Conservation (phyloP, 2,888 invertebrate genomes). For the Agrochola litura region DNA sequence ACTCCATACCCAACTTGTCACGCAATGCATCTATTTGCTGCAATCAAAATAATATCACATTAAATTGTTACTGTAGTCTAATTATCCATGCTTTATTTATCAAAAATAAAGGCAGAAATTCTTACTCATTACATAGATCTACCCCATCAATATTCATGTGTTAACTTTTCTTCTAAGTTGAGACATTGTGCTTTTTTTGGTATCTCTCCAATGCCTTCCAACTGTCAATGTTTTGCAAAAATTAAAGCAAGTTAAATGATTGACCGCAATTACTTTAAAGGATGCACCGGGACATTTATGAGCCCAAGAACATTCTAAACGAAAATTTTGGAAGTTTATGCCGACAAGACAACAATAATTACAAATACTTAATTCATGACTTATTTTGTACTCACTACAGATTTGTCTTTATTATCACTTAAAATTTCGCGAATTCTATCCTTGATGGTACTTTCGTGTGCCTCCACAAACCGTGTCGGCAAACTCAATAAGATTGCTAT, state of each 20-base stretch:
- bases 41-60: slow-evolving; percentile 19
- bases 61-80: neutral
- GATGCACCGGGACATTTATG: neutral
- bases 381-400: slow-evolving; percentile 90
- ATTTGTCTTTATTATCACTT: slow-evolving; percentile 94
- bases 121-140: too few relatives aligned
- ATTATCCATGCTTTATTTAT: neutral
- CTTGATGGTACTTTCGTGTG: slow-evolving; percentile 94
- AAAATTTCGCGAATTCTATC: slow-evolving; percentile 94
- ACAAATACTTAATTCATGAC: neutral
- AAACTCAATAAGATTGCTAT: slow-evolving; percentile 93
- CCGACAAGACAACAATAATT: neutral
- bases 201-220: too few relatives aligned
- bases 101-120: too few relatives aligned
- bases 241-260: neutral
- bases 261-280: neutral
- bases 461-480: slow-evolving; percentile 94
- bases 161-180: too few relatives aligned
- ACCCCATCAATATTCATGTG: too few relatives aligned
- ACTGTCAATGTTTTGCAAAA: too few relatives aligned
- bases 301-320: neutral
- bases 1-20: slow-evolving; percentile 93
- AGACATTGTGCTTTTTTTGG: too few relatives aligned
- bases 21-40: slow-evolving; percentile 94
- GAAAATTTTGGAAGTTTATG: neutral